Evolutionary conservation across 2,113 vertebrate species (phyloP).

Genomic region (Phainopepla nitens): DNA sequence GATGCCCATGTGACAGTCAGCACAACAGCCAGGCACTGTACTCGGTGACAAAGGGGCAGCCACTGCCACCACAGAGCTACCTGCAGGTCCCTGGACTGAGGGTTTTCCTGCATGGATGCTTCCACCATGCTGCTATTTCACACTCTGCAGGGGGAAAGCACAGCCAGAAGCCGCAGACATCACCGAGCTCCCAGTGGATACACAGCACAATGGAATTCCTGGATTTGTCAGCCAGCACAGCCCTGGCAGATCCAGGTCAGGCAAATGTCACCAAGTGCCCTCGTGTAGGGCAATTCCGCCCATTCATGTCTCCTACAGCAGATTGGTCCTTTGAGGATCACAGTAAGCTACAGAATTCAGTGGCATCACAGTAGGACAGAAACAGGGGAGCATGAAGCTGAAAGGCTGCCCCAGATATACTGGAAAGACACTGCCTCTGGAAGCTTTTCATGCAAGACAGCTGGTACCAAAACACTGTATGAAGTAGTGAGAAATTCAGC

Average conservation of each 20-base stretch:
- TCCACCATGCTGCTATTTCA: not conserved
- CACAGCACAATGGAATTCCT: not conserved
- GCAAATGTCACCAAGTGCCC: not conserved
- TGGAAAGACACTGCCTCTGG: not conserved
- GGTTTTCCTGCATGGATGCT: not conserved
- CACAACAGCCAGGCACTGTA: not conserved
- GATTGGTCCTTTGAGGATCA: not conserved
- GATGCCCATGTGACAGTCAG: not conserved
- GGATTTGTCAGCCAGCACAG: not conserved
- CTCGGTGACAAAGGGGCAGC: not conserved
- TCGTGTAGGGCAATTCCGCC: not conserved
- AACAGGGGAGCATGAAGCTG: not conserved
- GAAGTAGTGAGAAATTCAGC: not conserved
- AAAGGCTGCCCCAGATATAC: not conserved
- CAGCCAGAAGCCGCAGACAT: not conserved
- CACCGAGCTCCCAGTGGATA: not conserved
- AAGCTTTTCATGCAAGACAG: not conserved
- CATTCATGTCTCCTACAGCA: not conserved
- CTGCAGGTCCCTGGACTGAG: not conserved
- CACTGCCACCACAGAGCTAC: not conserved
- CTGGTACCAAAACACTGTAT: not conserved
- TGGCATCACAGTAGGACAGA: not conserved
- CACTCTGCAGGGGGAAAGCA: not conserved
- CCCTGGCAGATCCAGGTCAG: not conserved
- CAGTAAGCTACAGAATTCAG: not conserved